These are phyloP conservation scores for Akabosia matsudoensis DNA, from an alignment of 1,140 invertebrate species.

Conservation along the genomic window DNA sequence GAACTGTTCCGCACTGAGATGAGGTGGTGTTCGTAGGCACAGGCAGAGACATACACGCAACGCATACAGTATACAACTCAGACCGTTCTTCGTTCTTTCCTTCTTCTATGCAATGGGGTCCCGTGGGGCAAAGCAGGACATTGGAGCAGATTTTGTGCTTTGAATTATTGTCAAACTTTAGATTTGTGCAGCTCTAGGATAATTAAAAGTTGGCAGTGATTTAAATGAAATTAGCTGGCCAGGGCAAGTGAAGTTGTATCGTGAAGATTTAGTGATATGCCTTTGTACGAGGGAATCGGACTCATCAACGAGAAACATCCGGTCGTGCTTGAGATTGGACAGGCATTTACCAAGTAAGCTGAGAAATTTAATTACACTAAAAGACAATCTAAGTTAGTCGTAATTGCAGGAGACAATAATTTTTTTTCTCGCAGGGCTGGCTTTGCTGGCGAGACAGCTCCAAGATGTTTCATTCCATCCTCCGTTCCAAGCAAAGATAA, in stretches of 20 bases:
- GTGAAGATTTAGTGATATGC: too few species aligned
- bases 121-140: too few species aligned
- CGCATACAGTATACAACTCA: too few species aligned
- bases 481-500: constrained; percentile 64
- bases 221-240: background rate
- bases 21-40: too few species aligned
- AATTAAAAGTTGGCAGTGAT: too few species aligned
- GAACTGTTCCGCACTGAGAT: too few species aligned
- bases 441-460: constrained; percentile 80
- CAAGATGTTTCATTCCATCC: constrained; percentile 79
- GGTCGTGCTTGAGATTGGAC: constrained; percentile 85
- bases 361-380: background rate
- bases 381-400: background rate
- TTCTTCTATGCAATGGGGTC: too few species aligned
- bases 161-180: background rate
- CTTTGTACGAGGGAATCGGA: constrained; percentile 71
- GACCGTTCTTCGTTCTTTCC: too few species aligned
- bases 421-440: constrained; percentile 67
- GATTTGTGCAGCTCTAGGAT: background rate
- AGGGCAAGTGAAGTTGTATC: background rate
- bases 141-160: too few species aligned
- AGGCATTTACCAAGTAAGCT: constrained; percentile 86
- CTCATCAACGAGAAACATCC: constrained; percentile 79
- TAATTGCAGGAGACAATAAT: constrained; percentile 14
- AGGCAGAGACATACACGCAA: too few species aligned